These are phyloP conservation scores for Percopsis transmontana DNA, from an alignment of 2,113 vertebrate genomes.

Conservation along the genomic window DNA sequence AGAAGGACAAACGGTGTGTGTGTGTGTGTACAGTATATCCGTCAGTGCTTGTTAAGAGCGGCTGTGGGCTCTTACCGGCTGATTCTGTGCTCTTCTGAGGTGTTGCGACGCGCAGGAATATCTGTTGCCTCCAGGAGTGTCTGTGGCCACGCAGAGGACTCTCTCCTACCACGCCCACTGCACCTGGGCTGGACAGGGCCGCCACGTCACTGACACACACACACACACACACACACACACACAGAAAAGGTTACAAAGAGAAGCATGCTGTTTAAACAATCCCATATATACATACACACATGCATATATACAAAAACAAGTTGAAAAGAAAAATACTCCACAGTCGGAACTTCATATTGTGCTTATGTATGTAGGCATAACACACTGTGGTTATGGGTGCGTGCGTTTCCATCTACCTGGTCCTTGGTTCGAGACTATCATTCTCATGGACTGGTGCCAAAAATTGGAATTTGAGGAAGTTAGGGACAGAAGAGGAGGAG, in stretches of 20 bases:
- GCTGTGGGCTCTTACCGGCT: slow-evolving; percentile 71
- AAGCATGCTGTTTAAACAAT: neutral
- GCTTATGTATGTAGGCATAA: too few relatives aligned
- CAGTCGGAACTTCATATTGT: neutral
- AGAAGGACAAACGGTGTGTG: neutral
- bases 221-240: slow-evolving; percentile 30
- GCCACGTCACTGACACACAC: slow-evolving; percentile 83
- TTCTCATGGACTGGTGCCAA: slow-evolving; percentile 95
- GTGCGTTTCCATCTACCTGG: slow-evolving; percentile 57
- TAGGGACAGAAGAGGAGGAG: slow-evolving; percentile 97
- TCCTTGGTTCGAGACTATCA: slow-evolving; percentile 85
- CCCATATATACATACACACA: slow-evolving; percentile 8
- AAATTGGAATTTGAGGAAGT: slow-evolving; percentile 99
- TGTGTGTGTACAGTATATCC: neutral
- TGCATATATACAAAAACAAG: slow-evolving; percentile 5
- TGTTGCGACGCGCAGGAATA: slow-evolving; percentile 96
- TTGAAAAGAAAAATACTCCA: neutral
- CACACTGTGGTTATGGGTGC: neutral
- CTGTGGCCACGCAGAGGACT: slow-evolving; percentile 84
- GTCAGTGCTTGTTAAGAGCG: neutral
- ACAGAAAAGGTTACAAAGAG: neutral
- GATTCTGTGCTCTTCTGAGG: slow-evolving; percentile 90
- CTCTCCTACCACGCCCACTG: slow-evolving; percentile 50
- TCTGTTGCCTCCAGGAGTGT: slow-evolving; percentile 98
- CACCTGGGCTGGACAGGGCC: slow-evolving; percentile 74